Conservation (phyloP, 2,113 vertebrate species). For the Protomyctophum bolini region DNA sequence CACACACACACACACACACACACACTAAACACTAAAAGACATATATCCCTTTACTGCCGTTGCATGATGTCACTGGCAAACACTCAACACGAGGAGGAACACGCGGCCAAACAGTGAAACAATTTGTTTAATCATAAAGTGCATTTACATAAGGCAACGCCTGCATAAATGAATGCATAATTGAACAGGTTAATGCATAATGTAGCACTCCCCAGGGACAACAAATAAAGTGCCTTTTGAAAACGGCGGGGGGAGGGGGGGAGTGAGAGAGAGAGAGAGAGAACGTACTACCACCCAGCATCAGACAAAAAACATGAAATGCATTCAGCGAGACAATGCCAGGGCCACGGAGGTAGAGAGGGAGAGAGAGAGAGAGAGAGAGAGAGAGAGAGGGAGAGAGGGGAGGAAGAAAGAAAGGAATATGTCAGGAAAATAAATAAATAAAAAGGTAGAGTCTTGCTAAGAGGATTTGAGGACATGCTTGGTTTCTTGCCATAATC, state of each 20-base stretch:
- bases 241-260: constrained; percentile 55
- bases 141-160: constrained; percentile 79
- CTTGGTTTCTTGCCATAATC: constrained; percentile 83
- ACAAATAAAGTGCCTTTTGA: constrained; percentile 77
- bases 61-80: constrained; percentile 76
- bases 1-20: constrained; percentile 25
- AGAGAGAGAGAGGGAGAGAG: constrained; percentile 12
- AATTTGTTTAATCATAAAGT: constrained; percentile 80
- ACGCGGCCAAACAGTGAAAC: constrained; percentile 73
- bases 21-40: constrained; percentile 34
- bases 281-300: constrained; percentile 57
- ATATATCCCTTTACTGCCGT: constrained; percentile 41
- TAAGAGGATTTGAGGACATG: constrained; percentile 82
- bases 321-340: constrained; percentile 67
- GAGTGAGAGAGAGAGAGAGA: constrained; percentile 20
- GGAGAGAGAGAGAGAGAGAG: too few relatives aligned
- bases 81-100: constrained; percentile 68
- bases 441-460: constrained; percentile 72
- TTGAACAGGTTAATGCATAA: constrained; percentile 81
- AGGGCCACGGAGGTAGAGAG: constrained; percentile 63
- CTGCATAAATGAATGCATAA: constrained; percentile 83
- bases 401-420: constrained; percentile 53
- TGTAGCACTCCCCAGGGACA: constrained; percentile 72
- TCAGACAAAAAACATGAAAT: constrained; percentile 73
- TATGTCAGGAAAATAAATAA: constrained; percentile 69